Evolutionary conservation across 1,140 invertebrate species (phyloP), one percentile per base, ranked within the genome.

Genomic region (Heliconius hewitsoni): DNA sequence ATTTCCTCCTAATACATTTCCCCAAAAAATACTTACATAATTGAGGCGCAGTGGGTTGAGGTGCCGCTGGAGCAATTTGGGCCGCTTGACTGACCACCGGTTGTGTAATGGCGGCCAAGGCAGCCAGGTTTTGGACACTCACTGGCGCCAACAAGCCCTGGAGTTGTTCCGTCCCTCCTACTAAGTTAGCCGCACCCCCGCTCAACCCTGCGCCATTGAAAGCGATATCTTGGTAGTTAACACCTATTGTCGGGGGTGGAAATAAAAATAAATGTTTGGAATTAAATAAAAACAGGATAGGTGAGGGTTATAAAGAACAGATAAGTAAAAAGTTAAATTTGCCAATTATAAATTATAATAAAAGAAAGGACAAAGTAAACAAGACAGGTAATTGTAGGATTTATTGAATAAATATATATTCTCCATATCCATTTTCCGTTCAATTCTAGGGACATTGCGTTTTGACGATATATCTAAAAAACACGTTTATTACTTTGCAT

Each of bases 81-180:
- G 96, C 95, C 8, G 96, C 95, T n/a, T 96, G 95, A 73, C 91
- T 88, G 57, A 92, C 90, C 1, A 91, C 91, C 0, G 95, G 96
- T 90, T 96, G 97, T 85, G 97, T 96, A 96, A 98, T 98, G 16
- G 98, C 97, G 50, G 98, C 98, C 83, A 98, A 95, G 39, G 98
- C 98, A 77, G 98, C 98, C 86, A 99, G 94, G 94, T 98, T 98
- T 95, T 98, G 98, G 94, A 98, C 97, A 82, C 97, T 97, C 95
- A 98, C 97, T 34, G 97, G 97, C 83, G 96, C 96, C 87, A 97
- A 91, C 34, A 96, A 86, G 91, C 85, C 96, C 87, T 86, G 96
- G 93, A 81, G 96, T 94, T 86, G 96, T 91, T 94, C 95, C 76
- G 85, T 90, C 76, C 82, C 85, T 9, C 86, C 81, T 30, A 83